Base-by-base conservation (phyloP, 2,888 invertebrate species). In the Callyntrura sp. region DNA sequence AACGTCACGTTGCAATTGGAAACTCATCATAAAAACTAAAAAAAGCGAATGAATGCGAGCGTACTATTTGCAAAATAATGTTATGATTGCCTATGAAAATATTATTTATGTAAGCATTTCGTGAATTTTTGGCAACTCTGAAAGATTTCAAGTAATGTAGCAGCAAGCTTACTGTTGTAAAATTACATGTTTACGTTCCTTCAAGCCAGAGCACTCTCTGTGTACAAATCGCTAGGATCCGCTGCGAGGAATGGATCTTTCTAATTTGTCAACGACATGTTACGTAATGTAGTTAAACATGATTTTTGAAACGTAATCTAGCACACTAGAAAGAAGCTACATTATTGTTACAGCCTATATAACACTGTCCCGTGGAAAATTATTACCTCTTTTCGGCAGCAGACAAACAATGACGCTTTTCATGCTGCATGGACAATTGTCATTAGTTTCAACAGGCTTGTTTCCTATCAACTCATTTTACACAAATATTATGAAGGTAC, bases 391-490 rank as follows among this genome's bases (percentile, higher is more conserved):
- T 43, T 51, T 62, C 55, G 51, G 43, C 70, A 70, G 68, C 68
- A 25, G 62, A 28, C 62, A 62, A 28, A 65, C 28, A 65, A 65
- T 65, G 14, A 65, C n/a, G 55, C 62, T 23, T 60, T 62, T 62
- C 28, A 62, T 62, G 4, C 28, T 62, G 62, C 62, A 81, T 81
- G 81, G 62, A 81, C 35, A 81, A 82, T 68, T 70, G 83, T 51
- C 25, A 65, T 73, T 35, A 35, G 35, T 84, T 55, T 76, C 14
- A 84, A 83, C 68, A 68, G 68, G n/a, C 68, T 83, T 82, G 62
- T 65, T 62, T 82, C 82, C 82, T 62, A 62, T 25, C 12, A 25
- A 25, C 14, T 35, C 35, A 35, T 65, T 68, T 68, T 17, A 35
- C 1, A 25, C 35, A 28, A 25, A 62, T 62, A 28, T 62, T 28